Evolutionary conservation across 1,140 invertebrate species (phyloP), one percentile per base, ranked within the genome.

Genomic region (Lepidurus apus): DNA sequence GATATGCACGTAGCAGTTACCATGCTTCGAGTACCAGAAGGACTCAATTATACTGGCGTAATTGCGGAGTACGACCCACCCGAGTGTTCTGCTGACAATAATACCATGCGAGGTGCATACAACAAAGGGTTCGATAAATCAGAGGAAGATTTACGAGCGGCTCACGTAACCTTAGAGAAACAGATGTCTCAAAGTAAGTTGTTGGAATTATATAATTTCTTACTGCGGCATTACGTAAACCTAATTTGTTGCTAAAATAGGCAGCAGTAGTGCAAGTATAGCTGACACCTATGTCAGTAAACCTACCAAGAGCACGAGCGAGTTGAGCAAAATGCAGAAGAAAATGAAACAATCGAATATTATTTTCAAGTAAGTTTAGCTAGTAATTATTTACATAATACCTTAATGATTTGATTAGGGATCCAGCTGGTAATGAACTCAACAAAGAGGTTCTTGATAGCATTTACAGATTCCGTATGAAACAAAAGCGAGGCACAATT

Each of bases 1-100:
- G 95, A 98, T 86, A 90, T 96, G 86, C 93, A 98, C 83, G 89
- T 95, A 85, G 95, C 95, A 7, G 90, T 98, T 42, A 94, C 92
- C 8, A 91, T 99, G 78, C 86, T 98, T 4, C 89, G 95, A 74
- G 87, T 96, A 4, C 90, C 91, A 77, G 91, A 93, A 80, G 95
- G 96, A 0, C 87, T 96, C 43, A 92, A 95, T 85, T 91, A 86
- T 77, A 85, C 86, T 10, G 83, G 85, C 43, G 81, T 88, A 5
- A 85, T 87, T 53, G 84, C 83, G 75, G 85, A 86, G 73, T 83
- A 85, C 77, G 85, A 86, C 42, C 77, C 43, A n/a, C 53, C 47
- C 45, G 73, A 78, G 13, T 73, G 42, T n/a, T 26, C 77, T 21
- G 47, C 42, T n/a, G 65, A n/a, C 75, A 26, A 11, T 34, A 78